Conservation (phyloP, 1,140 invertebrate genomes). For the Notospermus geniculatus region DNA sequence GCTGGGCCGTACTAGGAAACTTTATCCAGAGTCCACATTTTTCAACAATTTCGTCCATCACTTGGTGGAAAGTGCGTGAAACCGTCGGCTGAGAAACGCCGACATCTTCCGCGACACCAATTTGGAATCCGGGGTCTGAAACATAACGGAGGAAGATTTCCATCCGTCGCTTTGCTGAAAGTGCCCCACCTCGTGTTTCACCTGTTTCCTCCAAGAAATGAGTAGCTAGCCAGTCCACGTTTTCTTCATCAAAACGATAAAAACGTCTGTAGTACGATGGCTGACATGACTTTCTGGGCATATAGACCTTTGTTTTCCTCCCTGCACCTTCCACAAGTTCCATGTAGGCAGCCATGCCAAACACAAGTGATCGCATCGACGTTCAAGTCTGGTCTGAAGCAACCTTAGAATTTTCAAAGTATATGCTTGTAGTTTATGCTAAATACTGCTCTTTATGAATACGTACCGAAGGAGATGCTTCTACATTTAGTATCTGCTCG, state of each 20-base stretch:
- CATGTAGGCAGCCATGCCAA: too few species aligned
- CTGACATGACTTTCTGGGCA: too few species aligned
- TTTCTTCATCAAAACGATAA: not conserved
- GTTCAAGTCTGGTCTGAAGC: too few species aligned
- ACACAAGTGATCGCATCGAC: too few species aligned
- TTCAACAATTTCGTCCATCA: not conserved
- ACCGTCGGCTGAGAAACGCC: not conserved
- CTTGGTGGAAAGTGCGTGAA: not conserved
- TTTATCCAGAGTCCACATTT: not conserved
- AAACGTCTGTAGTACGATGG: not conserved
- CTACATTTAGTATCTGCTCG: too few species aligned
- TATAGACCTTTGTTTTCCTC: too few species aligned
- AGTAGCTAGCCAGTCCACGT: not conserved
- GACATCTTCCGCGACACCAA: not conserved
- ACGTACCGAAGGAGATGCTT: too few species aligned
- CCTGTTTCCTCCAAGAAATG: not conserved
- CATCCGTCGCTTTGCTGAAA: not conserved
- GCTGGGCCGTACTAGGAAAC: not conserved
- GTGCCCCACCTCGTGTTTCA: conserved; percentile 5
- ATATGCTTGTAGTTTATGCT: too few species aligned
- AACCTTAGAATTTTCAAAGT: too few species aligned
- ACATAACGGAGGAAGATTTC: conserved; percentile 9
- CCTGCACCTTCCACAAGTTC: too few species aligned
- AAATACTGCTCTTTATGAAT: too few species aligned
- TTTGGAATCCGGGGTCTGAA: conserved; percentile 1